These are phyloP conservation scores for Myioborus miniatus DNA, from an alignment of 2,797 vertebrate species.

Conservation along the genomic window DNA sequence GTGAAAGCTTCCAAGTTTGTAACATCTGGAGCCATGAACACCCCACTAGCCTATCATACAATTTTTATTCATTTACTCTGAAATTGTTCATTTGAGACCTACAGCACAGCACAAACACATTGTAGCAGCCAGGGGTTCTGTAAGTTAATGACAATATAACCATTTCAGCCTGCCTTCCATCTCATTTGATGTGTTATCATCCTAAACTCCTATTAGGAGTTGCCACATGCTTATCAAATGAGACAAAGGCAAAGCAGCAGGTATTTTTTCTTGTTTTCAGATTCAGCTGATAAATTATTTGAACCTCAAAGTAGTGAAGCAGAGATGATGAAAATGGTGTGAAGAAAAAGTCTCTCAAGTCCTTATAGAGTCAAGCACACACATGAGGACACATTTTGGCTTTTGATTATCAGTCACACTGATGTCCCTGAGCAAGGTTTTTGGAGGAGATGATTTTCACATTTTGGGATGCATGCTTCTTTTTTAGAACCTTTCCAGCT, in stretches of 20 bases:
- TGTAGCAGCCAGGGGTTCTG: background rate
- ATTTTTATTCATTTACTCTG: conserved; percentile 25
- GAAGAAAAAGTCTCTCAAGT: background rate
- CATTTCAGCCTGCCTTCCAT: conserved; percentile 11
- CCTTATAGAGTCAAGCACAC: background rate
- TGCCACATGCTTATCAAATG: background rate
- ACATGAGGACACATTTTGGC: background rate
- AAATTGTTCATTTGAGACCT: conserved; percentile 1
- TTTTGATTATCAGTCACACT: background rate
- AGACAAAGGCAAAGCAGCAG: conserved; percentile 21
- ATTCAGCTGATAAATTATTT: conserved; percentile 28
- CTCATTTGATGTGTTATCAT: background rate
- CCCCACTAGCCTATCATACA: background rate
- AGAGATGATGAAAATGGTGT: background rate
- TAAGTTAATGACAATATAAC: conserved; percentile 4
- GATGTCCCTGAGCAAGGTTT: background rate
- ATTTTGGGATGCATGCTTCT: background rate
- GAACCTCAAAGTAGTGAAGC: background rate
- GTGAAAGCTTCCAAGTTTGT: background rate
- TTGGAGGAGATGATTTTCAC: background rate
- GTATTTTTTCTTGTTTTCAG: conserved; percentile 8
- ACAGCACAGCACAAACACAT: background rate
- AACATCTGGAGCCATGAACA: background rate
- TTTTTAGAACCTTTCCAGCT: background rate
- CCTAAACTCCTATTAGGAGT: conserved; percentile 15